phyloP scores from a whole-genome alignment of 1,140 invertebrate genomes.

The Papilio polyxenes region DNA sequence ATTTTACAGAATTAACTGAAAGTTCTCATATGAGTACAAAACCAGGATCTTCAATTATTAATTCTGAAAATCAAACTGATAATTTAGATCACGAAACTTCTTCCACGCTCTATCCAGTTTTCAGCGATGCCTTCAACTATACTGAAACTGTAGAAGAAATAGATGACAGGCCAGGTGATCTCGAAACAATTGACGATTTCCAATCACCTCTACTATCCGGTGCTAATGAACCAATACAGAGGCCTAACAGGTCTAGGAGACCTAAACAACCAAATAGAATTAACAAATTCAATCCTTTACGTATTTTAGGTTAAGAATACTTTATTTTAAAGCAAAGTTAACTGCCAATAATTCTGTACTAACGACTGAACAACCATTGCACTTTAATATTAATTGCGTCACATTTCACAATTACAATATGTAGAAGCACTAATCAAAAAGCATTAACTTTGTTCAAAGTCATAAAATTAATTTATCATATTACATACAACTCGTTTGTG shows the following conservation, averaged over 20 bases:
- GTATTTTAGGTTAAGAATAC: conserved; percentile 71
- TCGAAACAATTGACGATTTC: conserved; percentile 61
- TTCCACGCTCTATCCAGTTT: neutral
- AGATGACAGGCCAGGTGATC: conserved; percentile 33
- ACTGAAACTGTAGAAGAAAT: conserved; percentile 32
- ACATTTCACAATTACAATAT: conserved; percentile 12
- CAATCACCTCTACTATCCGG: conserved; percentile 72
- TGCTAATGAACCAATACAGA: conserved; percentile 68
- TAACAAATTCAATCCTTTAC: conserved; percentile 76
- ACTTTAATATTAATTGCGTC: conserved; percentile 30
- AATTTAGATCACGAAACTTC: neutral
- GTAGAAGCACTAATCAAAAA: conserved; percentile 9
- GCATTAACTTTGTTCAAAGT: neutral
- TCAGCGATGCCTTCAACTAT: conserved; percentile 27
- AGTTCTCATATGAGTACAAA: neutral
- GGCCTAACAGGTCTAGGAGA: conserved; percentile 66
- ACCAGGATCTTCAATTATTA: neutral
- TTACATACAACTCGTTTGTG: neutral
- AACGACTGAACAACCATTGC: conserved; percentile 48
- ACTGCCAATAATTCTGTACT: conserved; percentile 58
- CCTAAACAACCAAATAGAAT: conserved; percentile 57
- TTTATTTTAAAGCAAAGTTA: conserved; percentile 44
- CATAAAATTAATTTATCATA: neutral
- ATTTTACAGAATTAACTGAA: neutral
- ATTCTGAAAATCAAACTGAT: conserved; percentile 8